Conservation (phyloP, 2,888 invertebrate species). For the Deladenus siricidicola region DNA sequence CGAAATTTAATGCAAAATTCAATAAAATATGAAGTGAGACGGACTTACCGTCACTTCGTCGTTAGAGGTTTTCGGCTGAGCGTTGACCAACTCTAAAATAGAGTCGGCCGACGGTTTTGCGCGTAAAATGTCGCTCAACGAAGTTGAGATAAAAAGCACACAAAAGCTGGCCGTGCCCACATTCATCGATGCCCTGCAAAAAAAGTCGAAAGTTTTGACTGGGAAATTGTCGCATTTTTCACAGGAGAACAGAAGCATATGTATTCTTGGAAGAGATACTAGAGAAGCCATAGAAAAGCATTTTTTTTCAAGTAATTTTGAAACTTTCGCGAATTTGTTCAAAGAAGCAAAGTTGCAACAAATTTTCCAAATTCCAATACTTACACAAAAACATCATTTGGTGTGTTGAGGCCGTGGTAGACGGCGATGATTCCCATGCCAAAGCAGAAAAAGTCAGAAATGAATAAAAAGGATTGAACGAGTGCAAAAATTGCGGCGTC, state of each 20-base stretch:
- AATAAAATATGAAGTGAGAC: background rate
- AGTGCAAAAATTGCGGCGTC: slow-evolving; percentile 20
- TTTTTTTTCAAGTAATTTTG: too few species aligned
- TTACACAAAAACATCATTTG: slow-evolving; percentile 8
- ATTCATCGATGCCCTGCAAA: slow-evolving; percentile 17
- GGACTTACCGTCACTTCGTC: background rate
- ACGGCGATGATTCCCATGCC: slow-evolving; percentile 12
- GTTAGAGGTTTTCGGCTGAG: background rate
- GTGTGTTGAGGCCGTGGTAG: slow-evolving; percentile 7
- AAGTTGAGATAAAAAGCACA: slow-evolving; percentile 16
- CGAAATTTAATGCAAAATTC: background rate
- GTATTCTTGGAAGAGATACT: too few species aligned
- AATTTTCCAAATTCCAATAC: too few species aligned
- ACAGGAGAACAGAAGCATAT: too few species aligned
- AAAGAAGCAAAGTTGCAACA: too few species aligned
- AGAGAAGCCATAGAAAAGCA: too few species aligned
- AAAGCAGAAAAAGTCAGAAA: slow-evolving; percentile 17
- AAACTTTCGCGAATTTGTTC: too few species aligned
- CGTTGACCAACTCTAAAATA: slow-evolving; percentile 12
- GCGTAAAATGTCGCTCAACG: slow-evolving; percentile 16
- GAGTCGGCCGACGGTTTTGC: slow-evolving; percentile 19
- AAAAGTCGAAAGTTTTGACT: background rate
- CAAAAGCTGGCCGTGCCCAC: slow-evolving; percentile 10
- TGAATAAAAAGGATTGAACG: slow-evolving; percentile 19
- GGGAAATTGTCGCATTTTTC: too few species aligned